A percentile compares a stretch with the other conserved stretches of the same genome.
Evolutionary conservation across 2,797 vertebrate genomes (phyloP).

Genomic region (Telmatherina bonti): DNA sequence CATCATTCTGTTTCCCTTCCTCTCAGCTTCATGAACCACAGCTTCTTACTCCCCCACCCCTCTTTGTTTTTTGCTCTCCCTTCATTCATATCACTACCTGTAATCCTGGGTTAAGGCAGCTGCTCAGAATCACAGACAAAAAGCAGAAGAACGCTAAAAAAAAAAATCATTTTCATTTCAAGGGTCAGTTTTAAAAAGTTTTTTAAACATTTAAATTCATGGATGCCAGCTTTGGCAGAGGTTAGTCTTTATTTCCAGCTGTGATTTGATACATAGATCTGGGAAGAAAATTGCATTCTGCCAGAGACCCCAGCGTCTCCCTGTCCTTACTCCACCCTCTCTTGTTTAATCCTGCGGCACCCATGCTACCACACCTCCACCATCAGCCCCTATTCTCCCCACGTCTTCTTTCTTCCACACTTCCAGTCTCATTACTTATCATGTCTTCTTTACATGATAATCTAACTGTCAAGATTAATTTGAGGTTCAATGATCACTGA

Average conservation of each 20-base stretch:
- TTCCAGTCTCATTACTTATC: neutral
- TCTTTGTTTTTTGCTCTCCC: neutral
- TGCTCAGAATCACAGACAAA: constrained; percentile 49
- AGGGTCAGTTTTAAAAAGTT: neutral
- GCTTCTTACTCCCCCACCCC: neutral
- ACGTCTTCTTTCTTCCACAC: neutral
- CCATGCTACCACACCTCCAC: constrained; percentile 22
- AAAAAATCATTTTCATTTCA: neutral
- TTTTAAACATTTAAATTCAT: neutral
- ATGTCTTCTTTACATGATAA: constrained; percentile 2
- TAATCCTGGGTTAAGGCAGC: constrained; percentile 52
- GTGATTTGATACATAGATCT: constrained; percentile 34
- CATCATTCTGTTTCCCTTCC: neutral
- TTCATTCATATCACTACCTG: constrained; percentile 46
- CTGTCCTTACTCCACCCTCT: constrained; percentile 11
- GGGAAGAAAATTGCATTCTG: constrained; percentile 12
- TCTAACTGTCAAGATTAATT: constrained; percentile 5
- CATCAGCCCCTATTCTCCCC: constrained; percentile 3
- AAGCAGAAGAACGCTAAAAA: neutral
- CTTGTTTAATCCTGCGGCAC: constrained; percentile 21
- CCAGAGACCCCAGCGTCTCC: constrained; percentile 19
- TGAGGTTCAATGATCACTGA: neutral
- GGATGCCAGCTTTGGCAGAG: neutral
- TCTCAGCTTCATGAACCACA: neutral
- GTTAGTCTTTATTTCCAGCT: neutral